Evolutionary conservation across 2,797 vertebrate genomes (phyloP), one percentile per base, ranked within the genome.

Genomic region (Streptopelia turtur): DNA sequence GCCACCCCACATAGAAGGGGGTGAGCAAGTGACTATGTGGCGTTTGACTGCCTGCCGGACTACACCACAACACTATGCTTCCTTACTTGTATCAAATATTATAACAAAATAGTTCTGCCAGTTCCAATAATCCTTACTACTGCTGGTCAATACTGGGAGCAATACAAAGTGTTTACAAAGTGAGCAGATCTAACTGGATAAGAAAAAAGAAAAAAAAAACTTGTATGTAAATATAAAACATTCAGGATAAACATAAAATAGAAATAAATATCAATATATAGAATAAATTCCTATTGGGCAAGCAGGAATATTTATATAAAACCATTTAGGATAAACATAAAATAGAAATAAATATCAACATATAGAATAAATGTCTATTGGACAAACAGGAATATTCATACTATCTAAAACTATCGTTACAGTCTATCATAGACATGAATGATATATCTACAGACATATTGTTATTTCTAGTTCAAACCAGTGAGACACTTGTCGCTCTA

Each of bases 331-430:
- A 47, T 52, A 65, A 71, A 24, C 16, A 33, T 56, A 13, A 72
- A 59, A 25, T 35, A 52, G 22, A 71, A 82, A 65, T 61, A 69
- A 66, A 64, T 59, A 53, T 5, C 64, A 66, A 39, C 4, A 14
- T 27, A 25, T 2, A 47, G 12, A 68, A 87, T 24, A 82, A 92
- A 64, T n/a, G 10, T 5, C 33, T 66, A 39, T 35, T 31, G 15
- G 16, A 60, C 50, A 91, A 86, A 41, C 5, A 83, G 5, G 70
- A 87, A 64, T 64, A 55, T 30, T 59, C 70, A 11, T 18, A 18
- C 3, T 23, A 23, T n/a, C 35, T 28, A 65, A 88, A 31, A 1
- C 0, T 18, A 17, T 22, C 35, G 2, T 39, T 59, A 20, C 13
- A 55, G 10, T 7, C 8, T 10, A 5, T 28, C 16, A 45, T 15